A percentile compares a stretch with the other conserved stretches of the same genome.
phyloP scores from a whole-genome alignment of 2,888 invertebrate genomes.

The Eupeodes latifasciatus region DNA sequence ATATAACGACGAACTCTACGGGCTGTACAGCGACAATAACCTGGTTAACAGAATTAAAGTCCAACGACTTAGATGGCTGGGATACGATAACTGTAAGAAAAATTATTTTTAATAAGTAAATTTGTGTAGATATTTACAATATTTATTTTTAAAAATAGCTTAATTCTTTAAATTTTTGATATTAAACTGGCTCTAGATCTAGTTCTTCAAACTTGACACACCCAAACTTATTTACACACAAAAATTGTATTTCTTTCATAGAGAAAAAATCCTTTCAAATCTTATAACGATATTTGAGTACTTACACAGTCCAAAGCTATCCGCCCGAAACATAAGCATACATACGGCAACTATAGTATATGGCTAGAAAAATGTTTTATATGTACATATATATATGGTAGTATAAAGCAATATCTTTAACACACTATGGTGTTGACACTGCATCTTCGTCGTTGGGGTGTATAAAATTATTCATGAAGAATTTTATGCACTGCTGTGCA shows the following conservation, averaged over 20 bases:
- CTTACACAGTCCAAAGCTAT: conserved; percentile 24
- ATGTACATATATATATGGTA: not conserved
- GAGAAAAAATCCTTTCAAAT: conserved; percentile 22
- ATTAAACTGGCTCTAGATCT: not conserved
- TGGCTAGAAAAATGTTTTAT: conserved; percentile 21
- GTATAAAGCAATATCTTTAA: conserved; percentile 63
- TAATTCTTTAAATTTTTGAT: not conserved
- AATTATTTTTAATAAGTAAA: no score
- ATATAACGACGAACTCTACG: no score
- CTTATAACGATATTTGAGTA: conserved; percentile 52
- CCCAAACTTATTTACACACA: conserved; percentile 1
- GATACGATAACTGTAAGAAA: no score
- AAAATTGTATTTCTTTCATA: not conserved
- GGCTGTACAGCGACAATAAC: no score
- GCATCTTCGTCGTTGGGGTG: conserved; percentile 56
- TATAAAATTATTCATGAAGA: conserved; percentile 77
- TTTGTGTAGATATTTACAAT: no score
- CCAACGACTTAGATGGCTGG: no score
- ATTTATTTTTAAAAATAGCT: not conserved
- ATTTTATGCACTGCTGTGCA: conserved; percentile 78
- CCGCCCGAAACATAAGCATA: conserved; percentile 5
- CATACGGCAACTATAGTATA: not conserved
- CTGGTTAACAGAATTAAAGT: no score
- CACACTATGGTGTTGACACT: conserved; percentile 74
- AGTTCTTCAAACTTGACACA: conserved; percentile 2